Evolutionary conservation across 2,113 vertebrate species (phyloP).

Genomic region (Aplodontia rufa): DNA sequence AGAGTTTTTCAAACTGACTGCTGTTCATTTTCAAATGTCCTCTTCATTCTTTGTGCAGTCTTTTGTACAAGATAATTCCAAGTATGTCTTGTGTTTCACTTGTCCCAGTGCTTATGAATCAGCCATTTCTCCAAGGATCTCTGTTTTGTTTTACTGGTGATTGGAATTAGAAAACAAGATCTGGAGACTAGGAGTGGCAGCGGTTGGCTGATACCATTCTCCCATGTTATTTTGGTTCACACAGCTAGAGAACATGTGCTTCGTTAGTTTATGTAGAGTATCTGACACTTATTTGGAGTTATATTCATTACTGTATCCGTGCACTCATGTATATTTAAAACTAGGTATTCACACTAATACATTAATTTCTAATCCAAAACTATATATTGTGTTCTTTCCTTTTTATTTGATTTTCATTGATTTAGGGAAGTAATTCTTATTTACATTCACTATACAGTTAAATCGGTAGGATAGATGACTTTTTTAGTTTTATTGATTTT

Average conservation of each 20-base stretch:
- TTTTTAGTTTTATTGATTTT: neutral
- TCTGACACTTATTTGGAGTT: neutral
- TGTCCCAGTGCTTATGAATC: neutral
- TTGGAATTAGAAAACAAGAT: neutral
- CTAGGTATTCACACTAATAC: neutral
- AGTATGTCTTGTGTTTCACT: neutral
- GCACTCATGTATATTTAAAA: neutral
- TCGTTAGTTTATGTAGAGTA: neutral
- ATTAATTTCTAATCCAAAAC: neutral
- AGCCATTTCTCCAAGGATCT: neutral
- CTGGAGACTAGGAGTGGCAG: fast-evolving
- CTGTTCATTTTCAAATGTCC: neutral
- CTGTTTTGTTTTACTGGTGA: neutral
- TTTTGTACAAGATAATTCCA: neutral
- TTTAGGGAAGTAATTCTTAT: neutral
- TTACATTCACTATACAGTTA: neutral
- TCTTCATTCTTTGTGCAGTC: neutral
- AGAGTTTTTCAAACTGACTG: neutral
- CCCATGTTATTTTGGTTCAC: neutral
- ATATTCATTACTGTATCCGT: neutral
- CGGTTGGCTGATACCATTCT: too few relatives aligned
- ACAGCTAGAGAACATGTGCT: neutral
- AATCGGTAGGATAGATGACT: neutral
- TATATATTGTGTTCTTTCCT: neutral
- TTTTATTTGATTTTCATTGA: neutral